Conservation (phyloP, 2,113 vertebrate genomes). For the Tyrannus savana region DNA sequence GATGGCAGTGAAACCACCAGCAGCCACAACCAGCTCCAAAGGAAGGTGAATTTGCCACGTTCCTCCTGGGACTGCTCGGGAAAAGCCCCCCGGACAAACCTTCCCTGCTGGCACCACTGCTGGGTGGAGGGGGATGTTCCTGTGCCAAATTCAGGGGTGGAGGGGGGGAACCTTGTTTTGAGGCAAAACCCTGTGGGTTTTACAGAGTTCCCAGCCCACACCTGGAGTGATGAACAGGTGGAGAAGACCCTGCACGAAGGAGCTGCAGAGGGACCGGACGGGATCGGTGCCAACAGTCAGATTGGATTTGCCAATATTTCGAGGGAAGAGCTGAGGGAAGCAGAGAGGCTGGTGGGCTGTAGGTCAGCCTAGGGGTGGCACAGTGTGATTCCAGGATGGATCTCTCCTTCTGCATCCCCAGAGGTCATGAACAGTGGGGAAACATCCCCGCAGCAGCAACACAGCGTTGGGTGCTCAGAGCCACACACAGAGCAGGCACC, state of each 20-base stretch:
- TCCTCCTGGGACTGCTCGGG: neutral
- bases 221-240: fast-evolving
- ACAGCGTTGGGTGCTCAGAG: neutral
- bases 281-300: fast-evolving
- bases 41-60: neutral
- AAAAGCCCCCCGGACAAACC: neutral
- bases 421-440: fast-evolving
- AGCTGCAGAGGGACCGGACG: neutral
- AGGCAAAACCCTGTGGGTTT: neutral
- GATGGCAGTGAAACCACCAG: fast-evolving
- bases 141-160: fast-evolving
- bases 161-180: neutral
- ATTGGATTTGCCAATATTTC: fast-evolving
- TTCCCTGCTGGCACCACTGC: fast-evolving
- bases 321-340: neutral
- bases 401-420: neutral
- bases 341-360: neutral
- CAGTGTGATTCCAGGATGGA: neutral
- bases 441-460: fast-evolving
- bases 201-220: neutral
- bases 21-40: neutral
- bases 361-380: neutral
- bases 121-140: fast-evolving
- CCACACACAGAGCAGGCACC: fast-evolving
- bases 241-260: neutral